Percentiles rank a stretch among this genome's conserved stretches.
Evolutionary conservation across 2,113 vertebrate species (phyloP).

Genomic region (Accipiter virgatus): DNA sequence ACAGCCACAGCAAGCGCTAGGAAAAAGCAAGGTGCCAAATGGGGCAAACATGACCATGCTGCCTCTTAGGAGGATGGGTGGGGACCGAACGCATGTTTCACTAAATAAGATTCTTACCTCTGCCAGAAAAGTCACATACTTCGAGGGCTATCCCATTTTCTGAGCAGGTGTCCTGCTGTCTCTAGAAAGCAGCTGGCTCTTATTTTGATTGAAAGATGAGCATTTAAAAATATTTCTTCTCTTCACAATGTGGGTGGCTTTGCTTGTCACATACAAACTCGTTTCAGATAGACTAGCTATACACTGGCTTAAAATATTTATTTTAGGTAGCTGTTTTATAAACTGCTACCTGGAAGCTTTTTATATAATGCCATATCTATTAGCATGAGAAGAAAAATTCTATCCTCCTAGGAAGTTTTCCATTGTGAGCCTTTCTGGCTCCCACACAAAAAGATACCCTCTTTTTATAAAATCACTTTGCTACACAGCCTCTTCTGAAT

Average conservation of each 20-base stretch:
- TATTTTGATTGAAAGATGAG: not conserved
- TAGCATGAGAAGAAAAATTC: not conserved
- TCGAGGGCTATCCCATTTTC: not conserved
- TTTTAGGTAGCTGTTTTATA: not conserved
- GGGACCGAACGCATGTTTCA: not conserved
- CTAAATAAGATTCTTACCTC: not conserved
- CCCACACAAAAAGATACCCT: not conserved
- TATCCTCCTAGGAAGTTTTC: not conserved
- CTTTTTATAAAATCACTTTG: not conserved
- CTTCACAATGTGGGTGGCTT: not conserved
- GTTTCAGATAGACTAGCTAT: not conserved
- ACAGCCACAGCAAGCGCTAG: not conserved
- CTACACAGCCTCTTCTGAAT: not conserved
- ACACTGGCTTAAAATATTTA: not conserved
- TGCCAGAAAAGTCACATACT: not conserved
- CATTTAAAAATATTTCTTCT: not conserved
- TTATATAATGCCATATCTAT: not conserved
- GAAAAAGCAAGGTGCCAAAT: not conserved
- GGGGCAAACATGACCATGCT: not conserved
- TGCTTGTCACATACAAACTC: not conserved
- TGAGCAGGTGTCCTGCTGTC: not conserved
- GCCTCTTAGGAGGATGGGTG: not conserved
- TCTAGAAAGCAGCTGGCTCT: not conserved
- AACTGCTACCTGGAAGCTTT: not conserved
- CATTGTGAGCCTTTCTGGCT: not conserved